Conservation (phyloP, 1,140 invertebrate species). For the Chrysopa pallens region DNA sequence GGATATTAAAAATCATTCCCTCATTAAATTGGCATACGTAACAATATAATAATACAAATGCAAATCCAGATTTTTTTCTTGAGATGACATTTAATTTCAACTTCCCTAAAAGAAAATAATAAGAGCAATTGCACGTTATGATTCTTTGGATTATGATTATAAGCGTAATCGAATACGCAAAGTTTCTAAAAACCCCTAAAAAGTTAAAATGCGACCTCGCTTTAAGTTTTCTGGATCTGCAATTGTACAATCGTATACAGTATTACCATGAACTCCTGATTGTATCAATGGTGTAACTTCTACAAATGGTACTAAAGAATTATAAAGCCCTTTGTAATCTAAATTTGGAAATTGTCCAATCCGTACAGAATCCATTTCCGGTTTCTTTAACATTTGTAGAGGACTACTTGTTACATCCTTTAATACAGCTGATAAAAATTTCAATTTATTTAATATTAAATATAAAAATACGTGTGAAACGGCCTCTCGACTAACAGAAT, state of each 20-base stretch:
- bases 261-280: slow-evolving; percentile 58
- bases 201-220: no score
- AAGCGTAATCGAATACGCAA: no score
- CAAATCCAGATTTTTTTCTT: no score
- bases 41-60: no score
- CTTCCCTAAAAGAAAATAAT: no score
- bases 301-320: slow-evolving; percentile 57
- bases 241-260: neutral
- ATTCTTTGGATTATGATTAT: no score
- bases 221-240: neutral
- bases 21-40: no score
- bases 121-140: no score
- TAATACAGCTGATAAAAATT: slow-evolving; percentile 50
- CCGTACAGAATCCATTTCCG: slow-evolving; percentile 64
- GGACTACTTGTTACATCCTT: slow-evolving; percentile 89
- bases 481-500: neutral
- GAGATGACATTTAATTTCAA: no score
- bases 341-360: slow-evolving; percentile 85
- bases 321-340: slow-evolving; percentile 87
- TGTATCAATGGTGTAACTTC: slow-evolving; percentile 73
- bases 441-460: neutral
- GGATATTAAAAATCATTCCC: no score
- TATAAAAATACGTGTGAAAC: neutral
- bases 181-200: no score
- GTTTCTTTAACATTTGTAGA: slow-evolving; percentile 71